Conservation (phyloP, 2,797 vertebrate species). For the Eurystomus glaucurus region DNA sequence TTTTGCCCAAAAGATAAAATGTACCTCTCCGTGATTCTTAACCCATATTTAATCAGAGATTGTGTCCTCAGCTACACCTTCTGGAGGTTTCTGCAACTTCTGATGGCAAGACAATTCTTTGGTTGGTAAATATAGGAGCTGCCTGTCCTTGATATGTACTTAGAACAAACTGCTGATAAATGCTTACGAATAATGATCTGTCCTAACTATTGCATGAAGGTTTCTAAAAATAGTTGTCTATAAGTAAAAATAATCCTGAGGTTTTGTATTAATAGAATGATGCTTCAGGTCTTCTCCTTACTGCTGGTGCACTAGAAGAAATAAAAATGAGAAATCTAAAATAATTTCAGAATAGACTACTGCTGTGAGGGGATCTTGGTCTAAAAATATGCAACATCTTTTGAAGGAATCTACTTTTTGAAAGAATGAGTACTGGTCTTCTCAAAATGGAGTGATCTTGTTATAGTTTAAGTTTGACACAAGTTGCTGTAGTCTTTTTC, state of each 20-base stretch:
- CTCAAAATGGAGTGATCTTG: background rate
- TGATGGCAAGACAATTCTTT: background rate
- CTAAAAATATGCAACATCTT: background rate
- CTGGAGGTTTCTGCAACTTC: background rate
- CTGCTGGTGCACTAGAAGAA: background rate
- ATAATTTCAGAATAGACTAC: background rate
- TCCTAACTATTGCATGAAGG: background rate
- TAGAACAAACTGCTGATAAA: background rate
- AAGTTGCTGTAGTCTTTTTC: background rate
- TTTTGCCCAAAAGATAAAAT: background rate
- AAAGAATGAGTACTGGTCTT: background rate
- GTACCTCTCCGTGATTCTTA: background rate
- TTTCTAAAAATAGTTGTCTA: slow-evolving; percentile 23
- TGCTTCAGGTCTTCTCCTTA: background rate
- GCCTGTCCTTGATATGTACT: background rate
- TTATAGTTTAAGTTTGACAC: background rate
- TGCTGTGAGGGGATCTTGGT: background rate
- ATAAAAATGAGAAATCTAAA: background rate
- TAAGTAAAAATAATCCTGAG: slow-evolving; percentile 9
- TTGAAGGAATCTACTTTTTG: background rate
- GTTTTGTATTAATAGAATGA: background rate
- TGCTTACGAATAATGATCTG: slow-evolving; percentile 1
- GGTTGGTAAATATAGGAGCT: background rate
- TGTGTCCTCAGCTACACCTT: background rate
- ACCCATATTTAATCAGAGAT: background rate